A percentile compares a stretch with the other conserved stretches of the same genome.
These are phyloP conservation scores for Sipha maydis DNA, from an alignment of 2,888 invertebrate genomes.

Conservation along the genomic window DNA sequence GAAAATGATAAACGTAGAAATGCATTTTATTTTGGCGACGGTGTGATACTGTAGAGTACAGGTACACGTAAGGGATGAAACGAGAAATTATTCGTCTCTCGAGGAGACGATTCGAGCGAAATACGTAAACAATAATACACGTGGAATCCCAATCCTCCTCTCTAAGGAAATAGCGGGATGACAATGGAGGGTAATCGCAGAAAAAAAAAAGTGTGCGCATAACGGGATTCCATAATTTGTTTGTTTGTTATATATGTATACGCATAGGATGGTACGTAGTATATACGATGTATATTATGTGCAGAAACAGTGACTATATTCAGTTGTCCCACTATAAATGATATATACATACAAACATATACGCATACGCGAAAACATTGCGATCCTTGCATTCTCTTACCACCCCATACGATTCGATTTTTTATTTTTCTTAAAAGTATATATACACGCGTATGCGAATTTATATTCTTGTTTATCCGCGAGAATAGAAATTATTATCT, in stretches of 20 bases:
- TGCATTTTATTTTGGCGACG: not conserved
- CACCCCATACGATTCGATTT: not conserved
- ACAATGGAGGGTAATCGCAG: not conserved
- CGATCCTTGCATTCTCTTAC: not conserved
- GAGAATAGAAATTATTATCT: not conserved
- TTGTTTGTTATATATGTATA: not conserved
- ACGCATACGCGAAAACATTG: not conserved
- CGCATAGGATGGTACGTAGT: no score
- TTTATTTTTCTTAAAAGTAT: not conserved
- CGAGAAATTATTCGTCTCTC: constrained; percentile 42
- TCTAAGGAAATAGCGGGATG: not conserved
- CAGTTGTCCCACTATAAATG: not conserved
- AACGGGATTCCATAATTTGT: constrained; percentile 8
- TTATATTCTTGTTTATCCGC: not conserved
- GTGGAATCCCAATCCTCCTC: not conserved
- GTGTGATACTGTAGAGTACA: not conserved
- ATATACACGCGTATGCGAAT: not conserved
- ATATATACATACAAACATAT: not conserved
- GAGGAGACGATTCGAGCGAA: constrained; percentile 12
- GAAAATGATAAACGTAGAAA: not conserved
- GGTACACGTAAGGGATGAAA: no score
- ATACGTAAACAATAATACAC: not conserved
- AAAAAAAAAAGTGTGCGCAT: not conserved
- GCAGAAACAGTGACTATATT: no score
- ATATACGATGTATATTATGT: no score